Conservation (phyloP, 2,888 invertebrate species). For the Augiades crinisus region DNA sequence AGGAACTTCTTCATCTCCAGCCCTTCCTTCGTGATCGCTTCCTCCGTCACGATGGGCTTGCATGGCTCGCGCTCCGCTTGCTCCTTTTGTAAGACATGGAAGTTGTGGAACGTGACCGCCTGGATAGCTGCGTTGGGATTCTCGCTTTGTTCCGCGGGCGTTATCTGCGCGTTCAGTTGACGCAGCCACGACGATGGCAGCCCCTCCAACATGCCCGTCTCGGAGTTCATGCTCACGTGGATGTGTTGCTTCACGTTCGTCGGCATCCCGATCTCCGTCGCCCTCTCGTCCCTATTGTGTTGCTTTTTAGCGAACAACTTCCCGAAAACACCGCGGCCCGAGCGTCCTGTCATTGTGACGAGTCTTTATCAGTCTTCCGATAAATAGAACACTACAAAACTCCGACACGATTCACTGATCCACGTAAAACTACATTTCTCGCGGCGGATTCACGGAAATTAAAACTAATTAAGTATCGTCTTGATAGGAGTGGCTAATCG, state of each 20-base stretch:
- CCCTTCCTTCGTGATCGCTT: slow-evolving; percentile 91
- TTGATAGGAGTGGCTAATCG: slow-evolving; percentile 72
- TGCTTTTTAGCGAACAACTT: slow-evolving; percentile 75
- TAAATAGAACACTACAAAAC: slow-evolving; percentile 33
- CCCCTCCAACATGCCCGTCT: slow-evolving; percentile 92
- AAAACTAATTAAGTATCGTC: slow-evolving; percentile 49
- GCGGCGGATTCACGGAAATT: slow-evolving; percentile 44
- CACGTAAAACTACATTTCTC: slow-evolving; percentile 58
- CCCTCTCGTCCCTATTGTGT: slow-evolving; percentile 71
- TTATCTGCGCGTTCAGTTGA: slow-evolving; percentile 90
- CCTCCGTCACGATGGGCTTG: slow-evolving; percentile 91
- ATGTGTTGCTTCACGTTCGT: slow-evolving; percentile 93
- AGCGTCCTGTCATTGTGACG: slow-evolving; percentile 73
- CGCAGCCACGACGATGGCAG: slow-evolving; percentile 92
- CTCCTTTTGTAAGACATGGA: slow-evolving; percentile 89
- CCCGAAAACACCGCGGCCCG: slow-evolving; percentile 73
- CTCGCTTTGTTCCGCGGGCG: slow-evolving; percentile 92
- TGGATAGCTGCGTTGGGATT: slow-evolving; percentile 95
- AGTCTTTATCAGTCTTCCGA: slow-evolving; percentile 39
- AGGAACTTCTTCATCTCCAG: slow-evolving; percentile 89
- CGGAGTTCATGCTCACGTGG: slow-evolving; percentile 92
- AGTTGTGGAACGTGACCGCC: slow-evolving; percentile 95
- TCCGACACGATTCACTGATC: slow-evolving; percentile 44
- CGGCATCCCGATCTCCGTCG: slow-evolving; percentile 89
- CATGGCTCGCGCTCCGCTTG: slow-evolving; percentile 87